Evolutionary conservation across 2,888 invertebrate genomes (phyloP).

Genomic region (Clivina fossor): DNA sequence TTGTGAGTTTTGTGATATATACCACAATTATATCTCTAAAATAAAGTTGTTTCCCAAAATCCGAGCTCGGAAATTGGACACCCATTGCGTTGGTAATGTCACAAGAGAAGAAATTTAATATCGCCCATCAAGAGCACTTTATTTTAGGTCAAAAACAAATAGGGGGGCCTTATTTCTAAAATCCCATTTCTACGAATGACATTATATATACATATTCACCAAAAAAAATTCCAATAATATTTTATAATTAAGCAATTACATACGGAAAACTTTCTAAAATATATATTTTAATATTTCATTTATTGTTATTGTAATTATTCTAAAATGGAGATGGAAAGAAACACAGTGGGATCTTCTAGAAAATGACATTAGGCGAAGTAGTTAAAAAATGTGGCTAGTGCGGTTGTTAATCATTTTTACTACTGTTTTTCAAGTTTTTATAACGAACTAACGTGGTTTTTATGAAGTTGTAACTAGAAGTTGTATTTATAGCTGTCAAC

Average conservation of each 20-base stretch:
- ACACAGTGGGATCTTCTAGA: neutral
- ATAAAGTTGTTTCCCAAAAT: too few relatives aligned
- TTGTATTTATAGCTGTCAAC: neutral
- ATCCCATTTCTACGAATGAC: slow-evolving; percentile 10
- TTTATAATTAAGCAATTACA: slow-evolving; percentile 26
- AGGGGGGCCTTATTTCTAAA: slow-evolving; percentile 30
- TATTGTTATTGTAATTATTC: neutral
- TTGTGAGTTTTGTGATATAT: too few relatives aligned
- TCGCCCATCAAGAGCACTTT: slow-evolving; percentile 16
- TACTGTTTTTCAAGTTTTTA: too few relatives aligned
- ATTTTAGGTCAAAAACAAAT: slow-evolving; percentile 29
- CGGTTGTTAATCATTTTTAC: too few relatives aligned
- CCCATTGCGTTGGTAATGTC: too few relatives aligned
- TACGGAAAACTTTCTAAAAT: slow-evolving; percentile 9
- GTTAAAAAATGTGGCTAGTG: too few relatives aligned
- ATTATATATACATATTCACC: slow-evolving; percentile 2
- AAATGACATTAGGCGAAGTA: too few relatives aligned
- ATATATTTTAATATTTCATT: too few relatives aligned
- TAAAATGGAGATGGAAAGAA: slow-evolving; percentile 4
- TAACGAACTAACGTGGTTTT: neutral
- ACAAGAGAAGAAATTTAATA: too few relatives aligned
- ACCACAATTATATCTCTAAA: too few relatives aligned
- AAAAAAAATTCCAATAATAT: slow-evolving; percentile 14
- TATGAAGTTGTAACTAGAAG: neutral
- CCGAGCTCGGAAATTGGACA: too few relatives aligned